Evolutionary conservation across 2,888 invertebrate genomes (phyloP).

Genomic region (Drosophila borborema): DNA sequence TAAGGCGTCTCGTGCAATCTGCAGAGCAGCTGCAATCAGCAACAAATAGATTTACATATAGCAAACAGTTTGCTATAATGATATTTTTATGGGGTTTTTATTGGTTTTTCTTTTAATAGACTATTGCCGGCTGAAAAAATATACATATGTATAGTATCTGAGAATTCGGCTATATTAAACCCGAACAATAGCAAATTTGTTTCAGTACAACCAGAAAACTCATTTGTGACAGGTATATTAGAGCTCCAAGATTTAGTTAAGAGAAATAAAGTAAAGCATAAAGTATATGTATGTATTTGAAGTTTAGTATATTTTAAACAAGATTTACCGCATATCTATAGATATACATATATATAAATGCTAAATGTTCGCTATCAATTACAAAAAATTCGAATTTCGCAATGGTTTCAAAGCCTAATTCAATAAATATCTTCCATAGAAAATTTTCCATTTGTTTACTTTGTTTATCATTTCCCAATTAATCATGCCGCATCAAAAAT

Average conservation of each 20-base stretch:
- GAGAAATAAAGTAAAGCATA: not conserved
- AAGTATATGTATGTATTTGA: not conserved
- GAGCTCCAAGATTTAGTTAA: not conserved
- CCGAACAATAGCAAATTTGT: too few species aligned
- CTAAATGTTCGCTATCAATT: not conserved
- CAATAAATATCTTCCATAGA: not conserved
- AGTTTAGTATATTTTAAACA: too few species aligned
- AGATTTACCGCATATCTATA: too few species aligned
- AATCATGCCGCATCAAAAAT: not conserved
- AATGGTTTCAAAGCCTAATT: not conserved
- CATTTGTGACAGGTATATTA: not conserved
- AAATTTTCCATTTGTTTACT: not conserved
- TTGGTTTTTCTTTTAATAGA: not conserved
- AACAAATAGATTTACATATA: constrained; percentile 1
- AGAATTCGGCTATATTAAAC: not conserved
- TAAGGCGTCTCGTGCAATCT: constrained; percentile 17
- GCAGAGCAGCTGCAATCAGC: not conserved
- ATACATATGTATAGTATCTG: not conserved
- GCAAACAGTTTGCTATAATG: not conserved
- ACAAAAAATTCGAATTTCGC: not conserved
- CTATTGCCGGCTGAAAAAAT: not conserved
- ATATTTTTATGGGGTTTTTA: not conserved
- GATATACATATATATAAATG: too few species aligned
- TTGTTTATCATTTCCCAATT: not conserved
- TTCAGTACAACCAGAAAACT: not conserved